Percentiles rank a stretch among this genome's conserved stretches.
These are phyloP conservation scores for Capra hircus DNA, from an alignment of 2,113 vertebrate genomes.

Conservation along the genomic window DNA sequence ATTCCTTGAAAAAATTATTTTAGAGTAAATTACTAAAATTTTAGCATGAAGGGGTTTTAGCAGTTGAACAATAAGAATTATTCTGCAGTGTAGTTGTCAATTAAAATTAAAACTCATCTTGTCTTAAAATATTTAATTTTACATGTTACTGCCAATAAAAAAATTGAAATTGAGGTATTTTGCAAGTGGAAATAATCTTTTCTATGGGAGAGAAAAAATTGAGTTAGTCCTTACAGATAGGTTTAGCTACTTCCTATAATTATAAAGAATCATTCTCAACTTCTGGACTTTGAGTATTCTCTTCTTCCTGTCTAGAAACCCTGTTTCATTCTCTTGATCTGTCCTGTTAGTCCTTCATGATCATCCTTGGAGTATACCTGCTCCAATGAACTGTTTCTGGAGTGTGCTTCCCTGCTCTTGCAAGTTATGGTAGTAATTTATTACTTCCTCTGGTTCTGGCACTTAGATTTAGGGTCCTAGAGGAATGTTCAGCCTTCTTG, in stretches of 20 bases:
- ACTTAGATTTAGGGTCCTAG: background rate
- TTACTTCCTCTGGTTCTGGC: background rate
- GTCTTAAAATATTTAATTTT: conserved; percentile 10
- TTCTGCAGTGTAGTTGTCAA: background rate
- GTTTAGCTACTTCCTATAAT: background rate
- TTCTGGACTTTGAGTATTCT: background rate
- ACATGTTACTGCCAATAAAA: background rate
- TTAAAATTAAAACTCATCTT: background rate
- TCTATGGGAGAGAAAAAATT: background rate
- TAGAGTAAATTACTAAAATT: background rate
- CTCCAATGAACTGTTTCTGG: background rate
- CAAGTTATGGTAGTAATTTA: background rate
- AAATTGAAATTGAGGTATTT: background rate
- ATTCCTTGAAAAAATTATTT: background rate
- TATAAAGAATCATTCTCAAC: background rate
- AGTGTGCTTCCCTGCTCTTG: background rate
- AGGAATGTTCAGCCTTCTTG: background rate
- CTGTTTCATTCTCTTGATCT: background rate
- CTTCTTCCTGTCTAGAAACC: background rate
- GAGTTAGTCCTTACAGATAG: background rate
- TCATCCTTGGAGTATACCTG: background rate
- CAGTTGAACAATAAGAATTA: background rate
- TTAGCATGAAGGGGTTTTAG: background rate
- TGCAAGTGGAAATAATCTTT: background rate
- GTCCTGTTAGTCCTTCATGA: background rate